These are phyloP conservation scores for Eurypyga helias DNA, from an alignment of 2,113 vertebrate genomes.

Conservation along the genomic window DNA sequence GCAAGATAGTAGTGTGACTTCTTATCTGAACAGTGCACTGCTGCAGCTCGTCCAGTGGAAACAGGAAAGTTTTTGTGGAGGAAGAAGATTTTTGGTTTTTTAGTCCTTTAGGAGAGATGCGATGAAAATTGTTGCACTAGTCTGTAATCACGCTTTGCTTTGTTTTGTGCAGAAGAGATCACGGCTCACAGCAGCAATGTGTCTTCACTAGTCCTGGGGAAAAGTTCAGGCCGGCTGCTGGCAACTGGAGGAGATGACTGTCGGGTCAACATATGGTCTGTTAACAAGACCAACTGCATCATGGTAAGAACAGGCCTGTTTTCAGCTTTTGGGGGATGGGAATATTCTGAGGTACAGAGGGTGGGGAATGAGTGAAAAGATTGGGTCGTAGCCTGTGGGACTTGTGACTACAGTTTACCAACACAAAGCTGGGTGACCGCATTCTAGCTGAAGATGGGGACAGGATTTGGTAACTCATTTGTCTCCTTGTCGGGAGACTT, in stretches of 20 bases:
- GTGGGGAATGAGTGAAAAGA: not conserved
- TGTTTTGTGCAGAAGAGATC: constrained; percentile 86
- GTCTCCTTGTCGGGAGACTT: too few relatives aligned
- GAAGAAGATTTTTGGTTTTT: not conserved
- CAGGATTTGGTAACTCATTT: not conserved
- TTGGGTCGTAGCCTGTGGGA: not conserved
- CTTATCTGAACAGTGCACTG: not conserved
- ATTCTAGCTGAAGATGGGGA: not conserved
- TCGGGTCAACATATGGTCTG: constrained; percentile 93
- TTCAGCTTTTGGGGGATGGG: not conserved
- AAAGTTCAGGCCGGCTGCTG: constrained; percentile 89
- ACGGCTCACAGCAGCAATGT: constrained; percentile 91
- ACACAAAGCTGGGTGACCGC: not conserved
- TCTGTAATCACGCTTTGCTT: not conserved
- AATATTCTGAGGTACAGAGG: not conserved
- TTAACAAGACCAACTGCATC: constrained; percentile 97
- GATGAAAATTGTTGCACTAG: not conserved
- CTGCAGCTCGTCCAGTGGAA: not conserved
- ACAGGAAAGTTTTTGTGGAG: not conserved
- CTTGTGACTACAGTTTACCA: not conserved
- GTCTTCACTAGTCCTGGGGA: constrained; percentile 89
- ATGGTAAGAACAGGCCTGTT: constrained; percentile 83
- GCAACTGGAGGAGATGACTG: constrained; percentile 95
- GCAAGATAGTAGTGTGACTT: not conserved
- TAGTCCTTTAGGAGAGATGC: not conserved